phyloP scores from a whole-genome alignment of 2,888 invertebrate genomes.

The Ectobius pallidus region DNA sequence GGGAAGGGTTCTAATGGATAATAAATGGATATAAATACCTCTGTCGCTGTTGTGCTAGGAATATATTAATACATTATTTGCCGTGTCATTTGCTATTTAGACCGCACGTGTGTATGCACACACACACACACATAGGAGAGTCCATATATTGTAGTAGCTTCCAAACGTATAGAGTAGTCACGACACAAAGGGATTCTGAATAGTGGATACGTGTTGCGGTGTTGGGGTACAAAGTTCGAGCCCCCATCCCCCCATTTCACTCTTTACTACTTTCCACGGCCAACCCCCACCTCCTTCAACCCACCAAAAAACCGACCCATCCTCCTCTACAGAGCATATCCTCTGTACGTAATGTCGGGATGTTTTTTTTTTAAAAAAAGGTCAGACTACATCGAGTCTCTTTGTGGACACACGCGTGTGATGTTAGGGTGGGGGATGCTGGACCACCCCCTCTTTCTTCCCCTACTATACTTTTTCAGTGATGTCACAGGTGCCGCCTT shows the following conservation, averaged over 20 bases:
- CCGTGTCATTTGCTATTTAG: slow-evolving; percentile 30
- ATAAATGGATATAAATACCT: slow-evolving; percentile 43
- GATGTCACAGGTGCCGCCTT: slow-evolving; percentile 33
- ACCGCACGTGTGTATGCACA: slow-evolving; percentile 41
- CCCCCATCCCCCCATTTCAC: slow-evolving; percentile 16
- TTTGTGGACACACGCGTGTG: slow-evolving; percentile 32
- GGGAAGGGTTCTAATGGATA: slow-evolving; percentile 39
- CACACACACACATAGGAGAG: too few relatives aligned
- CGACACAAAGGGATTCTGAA: slow-evolving; percentile 16
- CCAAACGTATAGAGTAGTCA: slow-evolving; percentile 3
- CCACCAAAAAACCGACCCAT: background rate
- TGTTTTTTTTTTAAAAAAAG: slow-evolving; percentile 2
- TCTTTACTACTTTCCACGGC: background rate
- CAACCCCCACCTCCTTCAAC: background rate
- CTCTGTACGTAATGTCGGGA: background rate
- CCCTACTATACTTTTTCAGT: slow-evolving; percentile 4
- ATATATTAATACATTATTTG: slow-evolving; percentile 45
- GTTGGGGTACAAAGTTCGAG: slow-evolving; percentile 23
- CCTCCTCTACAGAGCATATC: background rate
- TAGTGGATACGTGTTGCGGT: slow-evolving; percentile 35
- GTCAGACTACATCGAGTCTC: slow-evolving; percentile 21
- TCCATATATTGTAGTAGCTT: slow-evolving; percentile 7
- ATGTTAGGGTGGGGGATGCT: background rate
- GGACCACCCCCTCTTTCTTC: slow-evolving; percentile 12
- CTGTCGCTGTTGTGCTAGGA: slow-evolving; percentile 36